phyloP scores from a whole-genome alignment of 2,888 invertebrate species.

The Ormia ochracea region DNA sequence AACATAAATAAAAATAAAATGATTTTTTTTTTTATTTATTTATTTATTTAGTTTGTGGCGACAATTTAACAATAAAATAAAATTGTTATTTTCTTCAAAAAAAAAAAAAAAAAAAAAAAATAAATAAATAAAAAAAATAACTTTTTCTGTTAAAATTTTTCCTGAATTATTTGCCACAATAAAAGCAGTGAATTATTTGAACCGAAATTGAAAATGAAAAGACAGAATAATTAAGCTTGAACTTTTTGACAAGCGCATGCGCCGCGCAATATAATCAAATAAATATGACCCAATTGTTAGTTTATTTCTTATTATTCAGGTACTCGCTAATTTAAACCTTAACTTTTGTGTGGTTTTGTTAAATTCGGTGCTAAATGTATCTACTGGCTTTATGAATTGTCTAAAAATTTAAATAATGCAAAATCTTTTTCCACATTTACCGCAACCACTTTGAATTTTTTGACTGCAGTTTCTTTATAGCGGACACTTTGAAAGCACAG shows the following conservation, averaged over 20 bases:
- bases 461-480: neutral
- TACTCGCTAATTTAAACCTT: neutral
- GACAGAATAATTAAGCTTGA: slow-evolving; percentile 34
- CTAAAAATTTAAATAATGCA: neutral
- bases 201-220: neutral
- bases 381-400: neutral
- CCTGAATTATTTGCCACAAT: slow-evolving; percentile 10
- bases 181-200: neutral
- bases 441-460: neutral
- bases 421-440: neutral
- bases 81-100: slow-evolving; percentile 8
- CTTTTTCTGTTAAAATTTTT: neutral
- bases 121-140: too few relatives aligned
- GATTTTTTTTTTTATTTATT: neutral
- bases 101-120: too few relatives aligned
- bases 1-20: neutral
- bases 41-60: slow-evolving; percentile 10
- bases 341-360: neutral
- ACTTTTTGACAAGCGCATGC: slow-evolving; percentile 42
- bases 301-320: neutral
- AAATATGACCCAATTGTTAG: slow-evolving; percentile 36
- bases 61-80: slow-evolving; percentile 12
- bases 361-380: neutral
- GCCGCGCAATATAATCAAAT: neutral
- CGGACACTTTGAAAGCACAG: neutral